These are phyloP conservation scores for Tachysurus vachellii DNA, from an alignment of 2,113 vertebrate genomes.

Conservation along the genomic window DNA sequence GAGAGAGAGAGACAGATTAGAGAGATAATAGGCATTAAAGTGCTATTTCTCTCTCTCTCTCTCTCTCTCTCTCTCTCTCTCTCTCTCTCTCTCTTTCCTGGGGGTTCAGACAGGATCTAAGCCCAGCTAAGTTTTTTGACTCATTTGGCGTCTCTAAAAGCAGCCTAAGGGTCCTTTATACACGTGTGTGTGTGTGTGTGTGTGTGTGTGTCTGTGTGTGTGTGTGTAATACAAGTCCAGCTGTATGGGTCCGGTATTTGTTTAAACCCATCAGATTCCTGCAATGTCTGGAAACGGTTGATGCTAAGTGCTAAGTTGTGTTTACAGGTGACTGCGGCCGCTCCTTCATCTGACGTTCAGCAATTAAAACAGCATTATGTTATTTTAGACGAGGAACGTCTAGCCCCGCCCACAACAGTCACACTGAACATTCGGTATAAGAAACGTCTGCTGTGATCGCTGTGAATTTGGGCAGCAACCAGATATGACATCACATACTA, in stretches of 20 bases:
- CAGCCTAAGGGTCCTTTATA: slow-evolving; percentile 1
- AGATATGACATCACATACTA: no score
- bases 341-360: not conserved
- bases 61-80: not conserved
- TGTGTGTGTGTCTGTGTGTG: slow-evolving; percentile 28
- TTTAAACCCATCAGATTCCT: not conserved
- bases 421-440: no score
- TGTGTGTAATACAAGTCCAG: slow-evolving; percentile 13
- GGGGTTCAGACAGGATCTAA: slow-evolving; percentile 46
- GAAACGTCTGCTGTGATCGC: no score
- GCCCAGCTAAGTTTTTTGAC: slow-evolving; percentile 2
- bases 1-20: slow-evolving; percentile 29
- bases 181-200: slow-evolving; percentile 20
- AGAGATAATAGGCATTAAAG: slow-evolving; percentile 29
- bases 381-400: not conserved
- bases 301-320: not conserved
- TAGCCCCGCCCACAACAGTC: not conserved
- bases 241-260: slow-evolving; percentile 11
- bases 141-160: slow-evolving; percentile 12
- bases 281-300: not conserved
- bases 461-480: no score
- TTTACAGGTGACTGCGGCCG: not conserved
- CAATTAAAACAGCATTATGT: not conserved
- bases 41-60: not conserved
- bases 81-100: not conserved